Conservation (phyloP, 2,113 vertebrate genomes). For the Brachyhypopomus occidentalis region DNA sequence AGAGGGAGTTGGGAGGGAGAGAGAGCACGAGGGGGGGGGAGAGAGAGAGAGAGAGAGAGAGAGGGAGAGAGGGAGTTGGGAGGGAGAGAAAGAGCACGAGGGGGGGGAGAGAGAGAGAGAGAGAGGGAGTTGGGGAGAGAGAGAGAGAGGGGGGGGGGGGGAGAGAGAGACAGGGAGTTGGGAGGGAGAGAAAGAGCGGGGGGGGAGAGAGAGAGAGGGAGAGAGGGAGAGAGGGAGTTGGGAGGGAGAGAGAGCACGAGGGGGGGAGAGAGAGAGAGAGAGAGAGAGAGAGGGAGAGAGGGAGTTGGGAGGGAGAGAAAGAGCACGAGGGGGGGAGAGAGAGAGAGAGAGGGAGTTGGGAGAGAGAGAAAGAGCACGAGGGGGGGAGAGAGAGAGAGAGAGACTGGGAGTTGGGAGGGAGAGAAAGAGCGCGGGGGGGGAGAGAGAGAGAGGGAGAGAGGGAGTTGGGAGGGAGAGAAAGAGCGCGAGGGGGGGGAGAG, state of each 20-base stretch:
- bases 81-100: neutral
- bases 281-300: no score
- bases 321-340: no score
- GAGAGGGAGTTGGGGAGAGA: no score
- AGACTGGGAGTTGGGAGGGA: neutral
- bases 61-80: neutral
- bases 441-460: neutral
- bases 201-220: neutral
- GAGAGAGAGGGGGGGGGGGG: no score
- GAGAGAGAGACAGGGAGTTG: neutral
- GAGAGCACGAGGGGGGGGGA: no score
- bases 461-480: neutral
- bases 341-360: neutral
- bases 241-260: neutral
- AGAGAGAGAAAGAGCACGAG: neutral
- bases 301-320: neutral
- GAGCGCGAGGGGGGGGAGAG: neutral
- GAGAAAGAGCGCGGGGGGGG: neutral
- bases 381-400: neutral
- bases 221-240: neutral
- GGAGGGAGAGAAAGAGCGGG: neutral
- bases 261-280: neutral
- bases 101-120: neutral
- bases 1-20: no score
- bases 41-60: conserved; percentile 1